phyloP scores from a whole-genome alignment of 2,888 invertebrate genomes.

The Fragum whitleyi region DNA sequence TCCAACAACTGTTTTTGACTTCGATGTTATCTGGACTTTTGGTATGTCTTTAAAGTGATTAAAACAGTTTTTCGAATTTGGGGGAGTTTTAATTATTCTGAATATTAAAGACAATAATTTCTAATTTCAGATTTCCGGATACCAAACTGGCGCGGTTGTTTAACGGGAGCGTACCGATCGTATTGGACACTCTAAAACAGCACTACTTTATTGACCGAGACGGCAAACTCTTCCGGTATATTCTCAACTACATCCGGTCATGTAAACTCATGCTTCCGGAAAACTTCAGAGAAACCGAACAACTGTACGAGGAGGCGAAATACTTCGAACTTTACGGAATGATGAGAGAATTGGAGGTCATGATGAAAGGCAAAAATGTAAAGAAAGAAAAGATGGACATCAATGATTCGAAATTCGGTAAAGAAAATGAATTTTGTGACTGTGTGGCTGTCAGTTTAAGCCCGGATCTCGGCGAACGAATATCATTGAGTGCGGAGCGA shows the following conservation, averaged over 20 bases:
- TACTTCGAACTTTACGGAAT: slow-evolving; percentile 93
- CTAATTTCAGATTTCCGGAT: slow-evolving; percentile 92
- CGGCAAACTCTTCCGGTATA: slow-evolving; percentile 98
- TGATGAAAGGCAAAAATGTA: slow-evolving; percentile 62
- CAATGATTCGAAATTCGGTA: slow-evolving; percentile 34
- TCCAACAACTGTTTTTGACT: no score
- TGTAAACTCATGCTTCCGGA: slow-evolving; percentile 94
- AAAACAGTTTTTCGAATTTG: no score
- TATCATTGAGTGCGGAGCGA: slow-evolving; percentile 93
- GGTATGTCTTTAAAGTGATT: no score
- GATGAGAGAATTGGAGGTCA: slow-evolving; percentile 82
- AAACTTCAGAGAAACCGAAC: slow-evolving; percentile 94
- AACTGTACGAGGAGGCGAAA: slow-evolving; percentile 95
- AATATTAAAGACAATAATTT: no score
- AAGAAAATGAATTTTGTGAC: slow-evolving; percentile 87
- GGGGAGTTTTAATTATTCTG: no score
- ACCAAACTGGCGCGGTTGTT: slow-evolving; percentile 96
- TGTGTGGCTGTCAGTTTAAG: slow-evolving; percentile 93
- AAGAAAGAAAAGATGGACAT: slow-evolving; percentile 71
- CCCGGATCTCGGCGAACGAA: slow-evolving; percentile 92
- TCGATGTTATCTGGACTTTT: no score
- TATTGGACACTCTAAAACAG: slow-evolving; percentile 97
- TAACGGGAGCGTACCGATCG: slow-evolving; percentile 97
- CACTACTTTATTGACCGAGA: slow-evolving; percentile 99
- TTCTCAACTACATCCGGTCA: slow-evolving; percentile 98